A percentile compares a stretch with the other conserved stretches of the same genome.
phyloP scores from a whole-genome alignment of 2,888 invertebrate species.

The Chrysodeixis includens region DNA sequence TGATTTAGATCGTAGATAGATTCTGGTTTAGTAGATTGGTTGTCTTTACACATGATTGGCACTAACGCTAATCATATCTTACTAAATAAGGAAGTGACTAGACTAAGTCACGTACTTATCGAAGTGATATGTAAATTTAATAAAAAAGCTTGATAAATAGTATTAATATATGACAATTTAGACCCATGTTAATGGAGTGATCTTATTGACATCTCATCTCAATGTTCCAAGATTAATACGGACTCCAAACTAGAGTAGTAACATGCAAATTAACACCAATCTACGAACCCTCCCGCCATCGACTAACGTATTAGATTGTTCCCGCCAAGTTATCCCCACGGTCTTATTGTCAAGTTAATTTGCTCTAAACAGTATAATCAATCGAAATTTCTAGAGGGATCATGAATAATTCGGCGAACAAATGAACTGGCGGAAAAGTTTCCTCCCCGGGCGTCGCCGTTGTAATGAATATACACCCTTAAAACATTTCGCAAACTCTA shows the following conservation, averaged over 20 bases:
- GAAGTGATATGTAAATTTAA: too few species aligned
- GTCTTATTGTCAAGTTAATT: slow-evolving; percentile 65
- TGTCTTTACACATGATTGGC: too few species aligned
- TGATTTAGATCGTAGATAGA: too few species aligned
- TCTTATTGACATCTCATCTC: not conserved
- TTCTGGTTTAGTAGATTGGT: too few species aligned
- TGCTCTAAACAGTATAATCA: slow-evolving; percentile 79
- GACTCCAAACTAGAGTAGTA: not conserved
- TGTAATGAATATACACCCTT: slow-evolving; percentile 66
- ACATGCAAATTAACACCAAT: not conserved
- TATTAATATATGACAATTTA: too few species aligned
- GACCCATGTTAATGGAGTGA: too few species aligned
- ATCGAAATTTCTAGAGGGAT: slow-evolving; percentile 75
- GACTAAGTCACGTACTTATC: too few species aligned
- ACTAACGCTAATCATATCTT: too few species aligned
- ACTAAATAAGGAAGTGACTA: too few species aligned
- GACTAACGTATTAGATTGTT: slow-evolving; percentile 11
- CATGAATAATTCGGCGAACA: slow-evolving; percentile 80
- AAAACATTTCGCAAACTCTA: slow-evolving; percentile 70
- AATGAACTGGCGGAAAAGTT: slow-evolving; percentile 67
- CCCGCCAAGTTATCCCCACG: slow-evolving; percentile 14
- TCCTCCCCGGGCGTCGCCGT: slow-evolving; percentile 52
- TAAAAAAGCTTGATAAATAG: too few species aligned
- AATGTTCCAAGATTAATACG: not conserved
- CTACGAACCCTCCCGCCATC: not conserved